phyloP scores from a whole-genome alignment of 2,113 vertebrate genomes.

The Rhinogobius similis region DNA sequence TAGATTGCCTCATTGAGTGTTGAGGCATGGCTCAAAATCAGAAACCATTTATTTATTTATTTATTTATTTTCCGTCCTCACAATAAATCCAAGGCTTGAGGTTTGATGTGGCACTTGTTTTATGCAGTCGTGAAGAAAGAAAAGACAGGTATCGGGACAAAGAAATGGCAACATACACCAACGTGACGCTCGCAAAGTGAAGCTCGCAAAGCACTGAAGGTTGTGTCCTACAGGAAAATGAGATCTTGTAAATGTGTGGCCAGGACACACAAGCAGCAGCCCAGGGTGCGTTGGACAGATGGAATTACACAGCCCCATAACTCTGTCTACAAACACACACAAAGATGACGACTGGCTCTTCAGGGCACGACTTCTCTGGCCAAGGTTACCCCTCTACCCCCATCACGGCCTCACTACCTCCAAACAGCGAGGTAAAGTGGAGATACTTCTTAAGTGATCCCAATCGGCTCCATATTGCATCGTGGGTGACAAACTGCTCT shows the following conservation, averaged over 20 bases:
- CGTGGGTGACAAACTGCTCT: slow-evolving; percentile 51
- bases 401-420: slow-evolving; percentile 1
- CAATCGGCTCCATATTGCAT: slow-evolving; percentile 34
- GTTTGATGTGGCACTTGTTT: not conserved
- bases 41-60: not conserved
- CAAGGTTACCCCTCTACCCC: slow-evolving; percentile 44
- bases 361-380: slow-evolving; percentile 33
- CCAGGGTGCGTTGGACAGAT: slow-evolving; percentile 49
- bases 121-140: not conserved
- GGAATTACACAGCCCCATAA: slow-evolving; percentile 63
- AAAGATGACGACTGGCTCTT: slow-evolving; percentile 56
- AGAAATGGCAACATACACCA: not conserved
- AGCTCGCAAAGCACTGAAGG: not conserved
- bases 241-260: slow-evolving; percentile 44
- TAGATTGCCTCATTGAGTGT: not conserved
- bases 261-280: slow-evolving; percentile 33
- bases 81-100: not conserved
- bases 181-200: not conserved
- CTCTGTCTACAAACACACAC: slow-evolving; percentile 48
- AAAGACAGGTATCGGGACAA: not conserved
- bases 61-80: not conserved
- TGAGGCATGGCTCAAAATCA: not conserved
- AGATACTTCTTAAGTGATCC: slow-evolving; percentile 24
- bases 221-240: slow-evolving; percentile 45
- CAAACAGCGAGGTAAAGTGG: not conserved